A percentile compares a stretch with the other conserved stretches of the same genome.
These are phyloP conservation scores for Linnaemya vulpina DNA, from an alignment of 2,888 invertebrate species.

Conservation along the genomic window DNA sequence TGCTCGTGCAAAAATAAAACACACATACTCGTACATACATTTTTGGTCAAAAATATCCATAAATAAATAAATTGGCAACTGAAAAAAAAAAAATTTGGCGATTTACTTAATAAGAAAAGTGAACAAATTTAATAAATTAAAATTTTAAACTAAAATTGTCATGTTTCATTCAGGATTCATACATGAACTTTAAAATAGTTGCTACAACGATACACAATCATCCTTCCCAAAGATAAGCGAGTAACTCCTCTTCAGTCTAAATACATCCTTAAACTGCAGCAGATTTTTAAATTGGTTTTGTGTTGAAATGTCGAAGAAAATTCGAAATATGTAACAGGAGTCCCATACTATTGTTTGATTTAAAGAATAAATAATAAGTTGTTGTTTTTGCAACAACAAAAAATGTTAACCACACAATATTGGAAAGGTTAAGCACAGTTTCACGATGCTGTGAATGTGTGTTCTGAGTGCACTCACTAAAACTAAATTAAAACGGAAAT, in stretches of 20 bases:
- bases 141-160: constrained; percentile 51
- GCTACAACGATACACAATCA: too few species aligned
- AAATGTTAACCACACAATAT: too few species aligned
- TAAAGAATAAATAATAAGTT: too few species aligned
- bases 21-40: neutral
- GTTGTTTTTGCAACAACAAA: too few species aligned
- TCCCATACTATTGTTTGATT: too few species aligned
- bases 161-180: neutral
- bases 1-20: constrained; percentile 4
- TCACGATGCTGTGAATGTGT: neutral
- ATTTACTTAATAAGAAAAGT: constrained; percentile 37
- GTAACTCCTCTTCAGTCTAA: too few species aligned
- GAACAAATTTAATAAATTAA: constrained; percentile 36
- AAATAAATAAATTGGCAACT: constrained; percentile 36
- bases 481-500: constrained; percentile 62
- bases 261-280: too few species aligned
- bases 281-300: too few species aligned
- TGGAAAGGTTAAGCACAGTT: constrained; percentile 38
- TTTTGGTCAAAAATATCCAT: constrained; percentile 18
- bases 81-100: constrained; percentile 20
- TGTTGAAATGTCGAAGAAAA: too few species aligned
- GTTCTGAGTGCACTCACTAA: constrained; percentile 27
- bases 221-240: too few species aligned
- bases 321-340: too few species aligned
- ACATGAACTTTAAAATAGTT: too few species aligned